phyloP scores from a whole-genome alignment of 1,140 invertebrate species.

The Daktulosphaira vitifoliae region DNA sequence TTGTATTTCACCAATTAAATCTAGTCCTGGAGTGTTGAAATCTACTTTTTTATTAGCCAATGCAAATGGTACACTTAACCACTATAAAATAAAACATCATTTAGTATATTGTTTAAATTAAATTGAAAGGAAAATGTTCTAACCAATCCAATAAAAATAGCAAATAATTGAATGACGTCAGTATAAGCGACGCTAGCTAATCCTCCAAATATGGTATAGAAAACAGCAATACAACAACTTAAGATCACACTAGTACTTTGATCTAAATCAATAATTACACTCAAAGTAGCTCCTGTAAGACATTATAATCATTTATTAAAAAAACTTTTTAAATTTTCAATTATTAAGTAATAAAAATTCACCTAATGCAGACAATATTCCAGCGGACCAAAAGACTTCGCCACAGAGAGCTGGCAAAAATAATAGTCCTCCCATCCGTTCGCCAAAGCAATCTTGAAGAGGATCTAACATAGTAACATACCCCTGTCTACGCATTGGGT shows the following conservation, averaged over 20 bases:
- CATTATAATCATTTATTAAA: constrained; percentile 1
- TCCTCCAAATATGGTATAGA: constrained; percentile 96
- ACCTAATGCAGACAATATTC: constrained; percentile 89
- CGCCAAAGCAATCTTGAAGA: constrained; percentile 89
- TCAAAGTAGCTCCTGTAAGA: constrained; percentile 72
- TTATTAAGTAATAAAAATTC: constrained; percentile 39
- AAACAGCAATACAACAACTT: constrained; percentile 89
- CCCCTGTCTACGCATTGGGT: constrained; percentile 92
- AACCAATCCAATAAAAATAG: constrained; percentile 93
- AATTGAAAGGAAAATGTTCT: constrained; percentile 40
- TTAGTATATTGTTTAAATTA: background rate
- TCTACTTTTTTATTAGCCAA: constrained; percentile 77
- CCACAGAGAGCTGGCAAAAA: constrained; percentile 94
- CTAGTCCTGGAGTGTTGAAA: constrained; percentile 67
- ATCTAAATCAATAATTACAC: constrained; percentile 93
- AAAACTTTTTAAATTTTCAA: too few species aligned
- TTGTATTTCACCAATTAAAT: constrained; percentile 80
- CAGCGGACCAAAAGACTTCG: constrained; percentile 96
- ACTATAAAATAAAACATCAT: constrained; percentile 47
- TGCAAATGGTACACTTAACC: constrained; percentile 96
- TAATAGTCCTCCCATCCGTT: constrained; percentile 90
- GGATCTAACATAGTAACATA: constrained; percentile 99
- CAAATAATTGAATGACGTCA: constrained; percentile 96
- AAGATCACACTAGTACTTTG: constrained; percentile 86
- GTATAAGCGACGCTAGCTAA: constrained; percentile 97